Conservation (phyloP, 2,797 vertebrate genomes). For the Notolabrus celidotus region DNA sequence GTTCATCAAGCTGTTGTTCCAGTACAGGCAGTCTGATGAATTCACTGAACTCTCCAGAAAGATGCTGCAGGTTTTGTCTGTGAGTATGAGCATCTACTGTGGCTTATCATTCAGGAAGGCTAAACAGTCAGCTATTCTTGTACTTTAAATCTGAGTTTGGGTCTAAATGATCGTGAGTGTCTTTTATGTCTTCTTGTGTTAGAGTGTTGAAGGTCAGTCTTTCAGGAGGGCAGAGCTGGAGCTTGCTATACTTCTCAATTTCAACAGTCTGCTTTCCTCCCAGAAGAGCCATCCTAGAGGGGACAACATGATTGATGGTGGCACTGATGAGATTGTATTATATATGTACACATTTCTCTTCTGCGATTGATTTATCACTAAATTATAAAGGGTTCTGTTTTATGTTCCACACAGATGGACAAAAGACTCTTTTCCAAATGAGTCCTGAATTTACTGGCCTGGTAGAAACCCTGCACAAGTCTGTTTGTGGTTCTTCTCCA, state of each 20-base stretch:
- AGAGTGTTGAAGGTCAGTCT: constrained; percentile 81
- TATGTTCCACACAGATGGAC: constrained; percentile 72
- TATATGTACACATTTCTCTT: too few relatives aligned
- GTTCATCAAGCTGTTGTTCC: constrained; percentile 92
- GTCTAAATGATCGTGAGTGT: constrained; percentile 11
- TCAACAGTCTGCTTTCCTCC: constrained; percentile 81
- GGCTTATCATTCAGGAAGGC: not conserved
- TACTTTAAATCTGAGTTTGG: constrained; percentile 5
- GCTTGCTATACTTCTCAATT: constrained; percentile 85
- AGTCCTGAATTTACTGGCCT: constrained; percentile 83
- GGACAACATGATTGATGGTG: constrained; percentile 60
- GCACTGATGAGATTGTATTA: not conserved
- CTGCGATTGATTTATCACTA: not conserved
- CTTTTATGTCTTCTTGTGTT: constrained; percentile 42
- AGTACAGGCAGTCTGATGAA: constrained; percentile 88
- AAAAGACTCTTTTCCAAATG: constrained; percentile 66
- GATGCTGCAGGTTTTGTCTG: constrained; percentile 87
- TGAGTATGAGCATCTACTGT: constrained; percentile 72
- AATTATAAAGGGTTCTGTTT: constrained; percentile 7
- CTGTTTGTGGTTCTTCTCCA: constrained; percentile 81
- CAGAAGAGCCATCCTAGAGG: constrained; percentile 64
- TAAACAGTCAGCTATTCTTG: not conserved
- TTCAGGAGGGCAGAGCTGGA: constrained; percentile 88
- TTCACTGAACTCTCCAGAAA: constrained; percentile 84
- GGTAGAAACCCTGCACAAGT: constrained; percentile 84